Conservation (phyloP, 2,113 vertebrate genomes). For the Dromas ardeola region DNA sequence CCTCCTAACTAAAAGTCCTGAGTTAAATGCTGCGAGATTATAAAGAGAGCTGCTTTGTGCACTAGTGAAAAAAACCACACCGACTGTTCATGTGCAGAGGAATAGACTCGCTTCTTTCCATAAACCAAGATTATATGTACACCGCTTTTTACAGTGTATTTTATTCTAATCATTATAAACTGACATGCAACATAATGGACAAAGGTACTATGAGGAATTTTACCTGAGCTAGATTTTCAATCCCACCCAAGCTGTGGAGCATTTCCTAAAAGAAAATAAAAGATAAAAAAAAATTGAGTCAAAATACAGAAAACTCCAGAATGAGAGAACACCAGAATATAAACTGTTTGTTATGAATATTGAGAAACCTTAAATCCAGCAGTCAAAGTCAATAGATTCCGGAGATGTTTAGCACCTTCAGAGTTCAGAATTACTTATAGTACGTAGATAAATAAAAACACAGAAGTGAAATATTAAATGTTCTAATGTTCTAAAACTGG, state of each 20-base stretch:
- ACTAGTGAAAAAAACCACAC: background rate
- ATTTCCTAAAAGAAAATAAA: slow-evolving; percentile 55
- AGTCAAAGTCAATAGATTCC: background rate
- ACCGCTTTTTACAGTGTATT: background rate
- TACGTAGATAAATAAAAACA: background rate
- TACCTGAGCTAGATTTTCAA: slow-evolving; percentile 70
- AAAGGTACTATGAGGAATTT: background rate
- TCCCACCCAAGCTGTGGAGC: slow-evolving; percentile 61
- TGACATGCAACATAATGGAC: background rate
- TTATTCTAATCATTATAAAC: background rate
- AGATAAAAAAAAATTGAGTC: background rate
- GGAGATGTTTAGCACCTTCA: background rate
- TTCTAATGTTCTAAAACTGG: background rate
- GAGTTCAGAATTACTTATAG: background rate
- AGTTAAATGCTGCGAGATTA: background rate
- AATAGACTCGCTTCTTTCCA: background rate
- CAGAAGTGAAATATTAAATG: background rate
- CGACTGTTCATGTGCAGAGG: background rate
- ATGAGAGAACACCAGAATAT: background rate
- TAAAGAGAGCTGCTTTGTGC: background rate
- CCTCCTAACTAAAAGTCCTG: background rate
- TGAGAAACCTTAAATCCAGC: background rate
- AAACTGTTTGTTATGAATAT: background rate
- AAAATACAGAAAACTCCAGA: background rate
- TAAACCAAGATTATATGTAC: background rate